Evolutionary conservation across 2,888 invertebrate species (phyloP).

Genomic region (Cryptops parisi): DNA sequence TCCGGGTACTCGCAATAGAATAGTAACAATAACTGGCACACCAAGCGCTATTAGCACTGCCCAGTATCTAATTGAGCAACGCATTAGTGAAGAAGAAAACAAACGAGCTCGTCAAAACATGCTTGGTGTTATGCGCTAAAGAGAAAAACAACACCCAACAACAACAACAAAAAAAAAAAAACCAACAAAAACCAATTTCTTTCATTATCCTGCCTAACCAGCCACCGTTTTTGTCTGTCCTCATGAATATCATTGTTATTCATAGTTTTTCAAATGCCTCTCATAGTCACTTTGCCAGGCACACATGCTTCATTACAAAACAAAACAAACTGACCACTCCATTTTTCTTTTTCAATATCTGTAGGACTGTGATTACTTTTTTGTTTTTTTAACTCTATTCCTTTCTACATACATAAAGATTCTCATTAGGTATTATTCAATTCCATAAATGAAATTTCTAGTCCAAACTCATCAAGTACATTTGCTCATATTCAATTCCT

Average conservation of each 20-base stretch:
- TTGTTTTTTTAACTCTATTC: constrained; percentile 1
- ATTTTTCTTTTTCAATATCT: neutral
- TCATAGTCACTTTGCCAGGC: constrained; percentile 2
- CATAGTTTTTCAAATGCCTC: neutral
- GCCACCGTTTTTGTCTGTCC: neutral
- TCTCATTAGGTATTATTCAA: constrained; percentile 1
- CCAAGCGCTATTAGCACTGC: constrained; percentile 78
- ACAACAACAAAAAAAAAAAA: no score
- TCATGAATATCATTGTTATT: constrained; percentile 1
- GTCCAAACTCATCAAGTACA: constrained; percentile 2
- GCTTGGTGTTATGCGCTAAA: constrained; percentile 19
- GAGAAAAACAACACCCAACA: no score
- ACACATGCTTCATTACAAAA: neutral
- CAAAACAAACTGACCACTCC: neutral
- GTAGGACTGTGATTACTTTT: neutral
- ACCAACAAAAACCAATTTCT: no score
- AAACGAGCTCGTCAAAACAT: constrained; percentile 74
- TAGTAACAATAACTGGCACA: constrained; percentile 88
- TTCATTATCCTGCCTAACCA: neutral
- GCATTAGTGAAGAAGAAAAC: constrained; percentile 87
- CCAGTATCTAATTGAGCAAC: constrained; percentile 90
- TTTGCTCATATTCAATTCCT: constrained; percentile 3
- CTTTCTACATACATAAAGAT: neutral
- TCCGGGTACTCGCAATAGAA: constrained; percentile 91
- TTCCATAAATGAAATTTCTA: constrained; percentile 4